phyloP scores from a whole-genome alignment of 2,888 invertebrate genomes.

The Agrotis puta region DNA sequence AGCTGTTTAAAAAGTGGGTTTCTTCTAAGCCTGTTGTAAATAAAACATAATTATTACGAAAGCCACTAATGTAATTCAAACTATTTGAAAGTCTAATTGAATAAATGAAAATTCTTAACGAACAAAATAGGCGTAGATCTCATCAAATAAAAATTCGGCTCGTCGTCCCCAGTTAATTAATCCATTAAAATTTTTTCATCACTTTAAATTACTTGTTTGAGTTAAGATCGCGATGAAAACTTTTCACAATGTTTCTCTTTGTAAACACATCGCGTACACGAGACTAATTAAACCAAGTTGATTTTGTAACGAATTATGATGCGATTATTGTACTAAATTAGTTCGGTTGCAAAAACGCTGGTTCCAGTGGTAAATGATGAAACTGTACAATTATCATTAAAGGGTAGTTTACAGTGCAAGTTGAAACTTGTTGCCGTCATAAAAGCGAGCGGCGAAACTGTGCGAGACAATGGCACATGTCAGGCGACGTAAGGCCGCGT shows the following conservation, averaged over 20 bases:
- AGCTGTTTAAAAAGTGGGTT: constrained; percentile 40
- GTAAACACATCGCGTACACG: constrained; percentile 63
- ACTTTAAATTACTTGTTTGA: constrained; percentile 75
- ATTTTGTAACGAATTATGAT: constrained; percentile 50
- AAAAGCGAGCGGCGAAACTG: constrained; percentile 79
- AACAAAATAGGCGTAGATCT: constrained; percentile 75
- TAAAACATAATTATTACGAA: constrained; percentile 58
- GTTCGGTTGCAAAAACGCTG: constrained; percentile 49
- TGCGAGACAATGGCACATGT: constrained; percentile 82
- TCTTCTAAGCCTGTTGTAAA: constrained; percentile 40
- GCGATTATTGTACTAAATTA: constrained; percentile 53
- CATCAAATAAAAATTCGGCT: constrained; percentile 81
- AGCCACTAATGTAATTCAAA: constrained; percentile 55
- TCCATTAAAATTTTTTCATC: constrained; percentile 81
- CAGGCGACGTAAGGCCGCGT: constrained; percentile 81
- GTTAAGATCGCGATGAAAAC: constrained; percentile 72
- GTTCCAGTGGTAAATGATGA: constrained; percentile 48
- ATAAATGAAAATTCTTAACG: constrained; percentile 71
- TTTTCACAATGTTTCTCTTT: constrained; percentile 71
- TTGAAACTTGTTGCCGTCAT: constrained; percentile 77
- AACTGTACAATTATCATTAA: constrained; percentile 66
- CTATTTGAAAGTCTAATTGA: constrained; percentile 61
- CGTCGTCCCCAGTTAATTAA: constrained; percentile 82
- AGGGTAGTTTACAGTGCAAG: constrained; percentile 66
- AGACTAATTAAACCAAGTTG: constrained; percentile 51